Base-by-base conservation (phyloP, 1,140 invertebrate genomes). In the Solen grandis region DNA sequence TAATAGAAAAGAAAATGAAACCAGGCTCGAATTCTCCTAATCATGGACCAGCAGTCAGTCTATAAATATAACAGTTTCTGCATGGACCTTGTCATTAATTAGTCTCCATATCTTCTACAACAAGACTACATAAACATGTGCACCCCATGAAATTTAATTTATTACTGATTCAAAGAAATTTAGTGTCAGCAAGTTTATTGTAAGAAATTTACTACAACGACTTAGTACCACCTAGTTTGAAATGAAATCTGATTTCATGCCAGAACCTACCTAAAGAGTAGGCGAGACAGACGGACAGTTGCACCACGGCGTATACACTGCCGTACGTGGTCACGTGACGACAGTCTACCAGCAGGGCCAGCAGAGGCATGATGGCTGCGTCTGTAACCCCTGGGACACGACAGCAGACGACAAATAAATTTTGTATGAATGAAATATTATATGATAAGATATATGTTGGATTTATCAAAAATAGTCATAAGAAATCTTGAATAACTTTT, bases 271-370 rank as follows among this genome's bases (percentile, higher is more conserved):
- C 97, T 72, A 99, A 95, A 68, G 97, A 97, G 91, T 98, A 99
- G 72, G 98, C 98, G 25, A 99, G 94, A 92, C 98, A 99, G 92
- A 99, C 99, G 2, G 99, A 98, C 0, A 99, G 96, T 90, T 99
- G 98, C 10, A 98, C 98, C 83, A 99, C 97, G 14, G 98, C 97
- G 90, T 99, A 99, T 25, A 99, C 98, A 74, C 96, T 94, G 35
- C 98, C 98, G 90, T 99, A 99, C 69, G 98, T 96, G 0, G 97
- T 96, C 13, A 96, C 95, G 90, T 99, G 98, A 50, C 98, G 94
- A 81, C 98, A 97, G 90, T 99, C 98, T n/a, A 99, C 98, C 63
- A 99, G 93, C 90, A 97, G 97, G 2, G 97, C 98, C 25, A 99
- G 93, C 89, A 99, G 96, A 0, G 98, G 98, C 97, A 99, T 99